These are phyloP conservation scores for Ips nitidus DNA, from an alignment of 1,140 invertebrate genomes.

Conservation along the genomic window DNA sequence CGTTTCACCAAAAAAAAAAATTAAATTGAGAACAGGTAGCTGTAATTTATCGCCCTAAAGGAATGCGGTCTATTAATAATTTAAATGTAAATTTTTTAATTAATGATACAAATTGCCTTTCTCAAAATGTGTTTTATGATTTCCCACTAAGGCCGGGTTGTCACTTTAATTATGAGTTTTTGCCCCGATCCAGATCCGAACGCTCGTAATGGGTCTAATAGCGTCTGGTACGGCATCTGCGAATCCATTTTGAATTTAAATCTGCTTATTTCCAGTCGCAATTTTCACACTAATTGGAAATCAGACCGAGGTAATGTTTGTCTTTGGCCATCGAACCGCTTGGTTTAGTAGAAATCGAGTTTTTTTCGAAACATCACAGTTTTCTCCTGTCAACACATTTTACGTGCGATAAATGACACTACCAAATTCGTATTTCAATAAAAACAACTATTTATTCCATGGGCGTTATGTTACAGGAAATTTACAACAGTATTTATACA, in stretches of 20 bases:
- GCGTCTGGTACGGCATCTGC: constrained; percentile 17
- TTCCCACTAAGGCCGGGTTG: constrained; percentile 41
- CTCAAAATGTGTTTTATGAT: constrained; percentile 50
- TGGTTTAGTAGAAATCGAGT: constrained; percentile 8
- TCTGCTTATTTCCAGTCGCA: constrained; percentile 38
- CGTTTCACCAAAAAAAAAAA: constrained; percentile 22
- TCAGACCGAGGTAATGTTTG: constrained; percentile 33
- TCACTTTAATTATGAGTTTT: constrained; percentile 43
- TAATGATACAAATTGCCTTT: constrained; percentile 53
- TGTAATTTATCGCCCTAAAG: constrained; percentile 41
- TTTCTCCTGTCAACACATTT: no score
- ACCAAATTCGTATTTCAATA: background rate
- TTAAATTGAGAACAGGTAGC: constrained; percentile 37
- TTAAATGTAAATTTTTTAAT: constrained; percentile 54
- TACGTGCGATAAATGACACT: no score
- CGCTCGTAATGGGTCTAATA: constrained; percentile 37
- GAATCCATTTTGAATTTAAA: constrained; percentile 43
- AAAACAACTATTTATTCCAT: constrained; percentile 9
- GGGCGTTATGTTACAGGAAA: constrained; percentile 8
- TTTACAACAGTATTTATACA: constrained; percentile 11
- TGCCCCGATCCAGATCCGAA: constrained; percentile 42
- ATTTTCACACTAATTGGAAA: constrained; percentile 40
- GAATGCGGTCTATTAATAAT: constrained; percentile 50
- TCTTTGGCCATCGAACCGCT: constrained; percentile 1
- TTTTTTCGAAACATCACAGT: background rate